Conservation (phyloP, 2,797 vertebrate species). For the Echeneis naucrates region DNA sequence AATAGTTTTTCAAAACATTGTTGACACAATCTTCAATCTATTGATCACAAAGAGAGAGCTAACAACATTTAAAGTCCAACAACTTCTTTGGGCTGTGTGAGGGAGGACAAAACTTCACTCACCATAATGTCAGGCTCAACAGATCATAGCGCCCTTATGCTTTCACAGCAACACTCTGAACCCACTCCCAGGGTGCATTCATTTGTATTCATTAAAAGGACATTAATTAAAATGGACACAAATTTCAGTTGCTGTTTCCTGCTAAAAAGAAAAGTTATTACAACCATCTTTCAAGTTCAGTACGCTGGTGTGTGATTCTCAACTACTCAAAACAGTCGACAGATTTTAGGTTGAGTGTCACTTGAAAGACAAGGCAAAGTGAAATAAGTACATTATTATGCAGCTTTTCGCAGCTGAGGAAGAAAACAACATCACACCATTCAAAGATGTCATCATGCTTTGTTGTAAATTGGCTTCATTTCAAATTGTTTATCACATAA, state of each 20-base stretch:
- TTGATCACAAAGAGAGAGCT: constrained; percentile 10
- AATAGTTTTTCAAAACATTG: constrained; percentile 1
- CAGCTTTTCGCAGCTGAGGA: constrained; percentile 3
- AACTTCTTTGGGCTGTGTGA: neutral
- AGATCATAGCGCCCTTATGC: neutral
- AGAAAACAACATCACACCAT: constrained; percentile 9
- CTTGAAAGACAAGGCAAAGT: constrained; percentile 21
- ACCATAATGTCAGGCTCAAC: neutral
- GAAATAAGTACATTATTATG: constrained; percentile 8
- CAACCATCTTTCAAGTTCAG: constrained; percentile 7
- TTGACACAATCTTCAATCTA: constrained; percentile 8
- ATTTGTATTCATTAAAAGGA: too few relatives aligned
- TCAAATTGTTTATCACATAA: constrained; percentile 13
- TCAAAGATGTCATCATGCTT: constrained; percentile 15
- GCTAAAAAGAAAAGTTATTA: neutral
- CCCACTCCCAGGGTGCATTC: neutral
- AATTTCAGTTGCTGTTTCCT: constrained; percentile 20
- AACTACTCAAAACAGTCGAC: neutral
- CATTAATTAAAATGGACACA: neutral
- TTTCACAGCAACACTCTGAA: constrained; percentile 3
- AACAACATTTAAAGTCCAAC: neutral
- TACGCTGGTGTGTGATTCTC: neutral
- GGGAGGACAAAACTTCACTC: neutral
- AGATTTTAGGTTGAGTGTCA: constrained; percentile 7
- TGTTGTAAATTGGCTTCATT: constrained; percentile 18